These are phyloP conservation scores for Erethizon dorsatum DNA, from an alignment of 2,797 vertebrate genomes.

Conservation along the genomic window DNA sequence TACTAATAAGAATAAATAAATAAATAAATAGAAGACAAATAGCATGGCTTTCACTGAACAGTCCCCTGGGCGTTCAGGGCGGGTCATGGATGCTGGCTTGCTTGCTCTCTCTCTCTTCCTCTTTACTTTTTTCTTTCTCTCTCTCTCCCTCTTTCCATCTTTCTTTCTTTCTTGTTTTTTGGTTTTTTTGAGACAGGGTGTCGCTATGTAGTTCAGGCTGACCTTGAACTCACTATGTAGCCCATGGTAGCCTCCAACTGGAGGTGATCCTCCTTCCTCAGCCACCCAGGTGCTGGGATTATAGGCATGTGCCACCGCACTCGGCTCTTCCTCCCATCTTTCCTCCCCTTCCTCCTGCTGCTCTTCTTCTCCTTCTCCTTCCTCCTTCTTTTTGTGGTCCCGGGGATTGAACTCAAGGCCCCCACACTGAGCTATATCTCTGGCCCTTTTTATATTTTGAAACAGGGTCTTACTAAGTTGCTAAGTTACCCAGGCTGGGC, in stretches of 20 bases:
- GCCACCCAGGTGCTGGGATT: neutral
- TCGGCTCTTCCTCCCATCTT: neutral
- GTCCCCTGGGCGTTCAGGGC: neutral
- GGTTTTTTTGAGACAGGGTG: neutral
- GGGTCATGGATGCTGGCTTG: neutral
- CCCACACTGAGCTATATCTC: neutral
- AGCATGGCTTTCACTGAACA: neutral
- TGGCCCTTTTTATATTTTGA: neutral
- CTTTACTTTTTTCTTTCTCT: neutral
- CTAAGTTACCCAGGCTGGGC: neutral
- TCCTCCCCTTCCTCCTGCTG: neutral
- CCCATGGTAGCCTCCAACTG: neutral
- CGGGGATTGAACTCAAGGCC: neutral
- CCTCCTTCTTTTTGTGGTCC: neutral
- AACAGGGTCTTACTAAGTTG: neutral
- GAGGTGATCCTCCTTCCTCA: neutral
- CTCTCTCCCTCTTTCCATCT: neutral
- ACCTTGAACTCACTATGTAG: neutral
- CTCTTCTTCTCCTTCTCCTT: neutral
- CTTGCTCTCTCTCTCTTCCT: neutral
- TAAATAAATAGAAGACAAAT: neutral
- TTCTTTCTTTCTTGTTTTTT: neutral
- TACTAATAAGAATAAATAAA: neutral
- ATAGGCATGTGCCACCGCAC: neutral
- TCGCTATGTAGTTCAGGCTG: neutral